Evolutionary conservation across 2,113 vertebrate genomes (phyloP).

Genomic region (Sminthopsis crassicaudata): DNA sequence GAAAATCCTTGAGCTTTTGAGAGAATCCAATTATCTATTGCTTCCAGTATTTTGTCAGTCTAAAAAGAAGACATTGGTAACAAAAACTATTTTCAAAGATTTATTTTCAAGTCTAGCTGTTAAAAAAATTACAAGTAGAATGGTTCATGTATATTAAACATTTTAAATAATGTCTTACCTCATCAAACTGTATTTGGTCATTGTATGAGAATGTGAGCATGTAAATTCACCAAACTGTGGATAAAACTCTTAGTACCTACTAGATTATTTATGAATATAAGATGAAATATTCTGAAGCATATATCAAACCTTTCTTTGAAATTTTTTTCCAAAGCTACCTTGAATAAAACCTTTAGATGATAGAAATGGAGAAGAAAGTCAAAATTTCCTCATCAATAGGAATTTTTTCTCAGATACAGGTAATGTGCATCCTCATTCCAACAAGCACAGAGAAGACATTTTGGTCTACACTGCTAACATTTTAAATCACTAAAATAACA

Average conservation of each 20-base stretch:
- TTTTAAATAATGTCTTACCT: background rate
- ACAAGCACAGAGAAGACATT: background rate
- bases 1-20: background rate
- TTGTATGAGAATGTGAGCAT: background rate
- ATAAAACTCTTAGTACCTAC: background rate
- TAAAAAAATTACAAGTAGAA: no score
- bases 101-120: no score
- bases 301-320: background rate
- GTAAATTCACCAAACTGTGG: background rate
- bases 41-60: background rate
- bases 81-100: no score
- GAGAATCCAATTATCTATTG: background rate
- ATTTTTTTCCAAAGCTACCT: background rate
- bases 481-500: background rate
- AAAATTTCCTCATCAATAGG: background rate
- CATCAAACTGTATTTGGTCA: background rate
- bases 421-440: background rate
- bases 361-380: background rate
- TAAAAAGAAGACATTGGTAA: background rate
- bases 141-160: no score
- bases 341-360: background rate
- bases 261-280: background rate
- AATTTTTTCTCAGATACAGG: background rate
- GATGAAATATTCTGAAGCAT: background rate
- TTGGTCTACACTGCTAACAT: background rate